Percentiles rank a stretch among this genome's conserved stretches.
Evolutionary conservation across 2,888 invertebrate species (phyloP).

Genomic region (Timema podura): DNA sequence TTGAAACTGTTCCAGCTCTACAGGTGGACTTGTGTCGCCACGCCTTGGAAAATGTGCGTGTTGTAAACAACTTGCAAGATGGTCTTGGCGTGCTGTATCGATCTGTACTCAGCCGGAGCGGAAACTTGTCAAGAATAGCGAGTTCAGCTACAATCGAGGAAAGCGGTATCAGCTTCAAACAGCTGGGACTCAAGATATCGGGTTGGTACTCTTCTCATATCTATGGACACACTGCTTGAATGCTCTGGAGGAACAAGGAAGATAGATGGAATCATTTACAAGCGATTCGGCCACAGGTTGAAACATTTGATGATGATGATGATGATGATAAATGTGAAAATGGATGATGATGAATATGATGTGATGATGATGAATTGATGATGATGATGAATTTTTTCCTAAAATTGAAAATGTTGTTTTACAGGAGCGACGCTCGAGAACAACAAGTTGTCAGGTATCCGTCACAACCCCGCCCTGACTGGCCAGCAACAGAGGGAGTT

Average conservation of each 20-base stretch:
- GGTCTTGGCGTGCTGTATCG: slow-evolving; percentile 93
- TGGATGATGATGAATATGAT: too few species aligned
- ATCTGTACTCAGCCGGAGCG: slow-evolving; percentile 81
- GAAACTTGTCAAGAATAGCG: slow-evolving; percentile 82
- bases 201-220: slow-evolving; percentile 34
- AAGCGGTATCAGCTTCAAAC: slow-evolving; percentile 85
- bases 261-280: too few species aligned
- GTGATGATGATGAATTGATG: too few species aligned
- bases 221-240: too few species aligned
- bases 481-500: slow-evolving; percentile 83
- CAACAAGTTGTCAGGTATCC: slow-evolving; percentile 82
- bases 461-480: slow-evolving; percentile 85
- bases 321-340: too few species aligned
- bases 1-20: slow-evolving; percentile 52
- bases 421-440: slow-evolving; percentile 71
- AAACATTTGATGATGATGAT: too few species aligned
- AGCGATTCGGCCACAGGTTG: too few species aligned
- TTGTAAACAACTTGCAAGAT: slow-evolving; percentile 84
- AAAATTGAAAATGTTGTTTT: slow-evolving; percentile 12
- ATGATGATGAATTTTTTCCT: too few species aligned
- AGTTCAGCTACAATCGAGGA: slow-evolving; percentile 77
- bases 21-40: slow-evolving; percentile 84
- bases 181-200: slow-evolving; percentile 75
- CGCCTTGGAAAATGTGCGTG: slow-evolving; percentile 73
- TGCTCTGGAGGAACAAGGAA: too few species aligned